Evolutionary conservation across 2,888 invertebrate species (phyloP).

Genomic region (Cyclophora punctaria): DNA sequence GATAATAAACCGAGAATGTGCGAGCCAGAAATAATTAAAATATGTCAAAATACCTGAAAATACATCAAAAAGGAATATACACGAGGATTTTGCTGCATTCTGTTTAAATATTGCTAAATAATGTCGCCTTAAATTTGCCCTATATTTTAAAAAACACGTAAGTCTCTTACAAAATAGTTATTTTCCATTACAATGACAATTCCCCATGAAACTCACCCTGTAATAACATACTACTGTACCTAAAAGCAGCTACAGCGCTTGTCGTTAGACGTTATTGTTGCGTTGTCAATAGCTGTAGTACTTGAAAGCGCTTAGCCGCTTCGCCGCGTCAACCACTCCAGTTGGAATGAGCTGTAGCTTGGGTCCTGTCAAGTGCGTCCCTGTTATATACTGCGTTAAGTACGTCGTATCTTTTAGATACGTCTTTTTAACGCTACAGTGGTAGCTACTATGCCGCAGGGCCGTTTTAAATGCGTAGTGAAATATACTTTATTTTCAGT

Average conservation of each 20-base stretch:
- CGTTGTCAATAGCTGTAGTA: slow-evolving; percentile 39
- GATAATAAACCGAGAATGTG: slow-evolving; percentile 38
- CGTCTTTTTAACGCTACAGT: not conserved
- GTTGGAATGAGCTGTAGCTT: slow-evolving; percentile 32
- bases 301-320: slow-evolving; percentile 43
- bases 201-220: no score
- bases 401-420: slow-evolving; percentile 4
- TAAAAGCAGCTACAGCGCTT: no score
- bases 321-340: slow-evolving; percentile 41
- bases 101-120: not conserved
- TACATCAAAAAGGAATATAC: slow-evolving; percentile 6
- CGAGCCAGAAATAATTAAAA: slow-evolving; percentile 36
- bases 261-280: slow-evolving; percentile 48
- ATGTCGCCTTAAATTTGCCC: no score
- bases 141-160: no score
- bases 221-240: no score
- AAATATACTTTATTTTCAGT: no score
- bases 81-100: slow-evolving; percentile 8
- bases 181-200: no score
- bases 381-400: slow-evolving; percentile 4
- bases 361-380: slow-evolving; percentile 5
- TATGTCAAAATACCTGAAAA: slow-evolving; percentile 19
- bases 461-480: no score
- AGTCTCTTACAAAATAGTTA: no score
- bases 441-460: not conserved